These are phyloP conservation scores for Tyria jacobaeae DNA, from an alignment of 2,888 invertebrate genomes.

Conservation along the genomic window DNA sequence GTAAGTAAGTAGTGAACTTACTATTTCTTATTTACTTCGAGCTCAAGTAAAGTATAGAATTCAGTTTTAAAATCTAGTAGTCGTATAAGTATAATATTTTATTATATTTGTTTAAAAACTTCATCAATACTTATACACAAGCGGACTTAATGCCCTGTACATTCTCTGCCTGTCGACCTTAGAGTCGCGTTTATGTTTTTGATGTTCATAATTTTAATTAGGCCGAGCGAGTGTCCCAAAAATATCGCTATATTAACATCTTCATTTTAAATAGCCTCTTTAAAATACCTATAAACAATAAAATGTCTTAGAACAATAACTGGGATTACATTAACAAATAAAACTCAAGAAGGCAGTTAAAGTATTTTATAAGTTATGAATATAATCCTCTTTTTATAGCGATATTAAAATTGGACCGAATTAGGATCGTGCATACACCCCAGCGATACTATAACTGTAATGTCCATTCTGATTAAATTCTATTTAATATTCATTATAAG, in stretches of 20 bases:
- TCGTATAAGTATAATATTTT: too few relatives aligned
- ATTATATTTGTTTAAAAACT: too few relatives aligned
- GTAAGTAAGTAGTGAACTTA: neutral
- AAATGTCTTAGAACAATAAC: constrained; percentile 75
- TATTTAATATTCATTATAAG: too few relatives aligned
- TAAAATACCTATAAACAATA: constrained; percentile 61
- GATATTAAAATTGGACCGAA: constrained; percentile 74
- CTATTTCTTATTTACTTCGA: too few relatives aligned
- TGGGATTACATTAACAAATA: constrained; percentile 81
- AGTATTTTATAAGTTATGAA: constrained; percentile 85
- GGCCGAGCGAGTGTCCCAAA: neutral
- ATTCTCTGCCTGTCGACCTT: too few relatives aligned
- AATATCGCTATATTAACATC: constrained; percentile 2
- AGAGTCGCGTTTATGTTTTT: neutral
- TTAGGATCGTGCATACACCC: constrained; percentile 7
- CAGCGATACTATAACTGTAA: constrained; percentile 7
- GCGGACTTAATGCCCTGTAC: too few relatives aligned
- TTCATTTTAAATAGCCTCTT: constrained; percentile 34
- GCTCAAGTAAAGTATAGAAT: too few relatives aligned
- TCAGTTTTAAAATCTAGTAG: too few relatives aligned
- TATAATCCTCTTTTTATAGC: constrained; percentile 80
- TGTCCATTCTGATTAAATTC: too few relatives aligned
- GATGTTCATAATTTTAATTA: neutral
- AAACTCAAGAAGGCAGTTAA: constrained; percentile 76
- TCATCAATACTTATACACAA: too few relatives aligned